Evolutionary conservation across 2,113 vertebrate species (phyloP), one percentile per base, ranked within the genome.

Genomic region (Pedetes capensis): DNA sequence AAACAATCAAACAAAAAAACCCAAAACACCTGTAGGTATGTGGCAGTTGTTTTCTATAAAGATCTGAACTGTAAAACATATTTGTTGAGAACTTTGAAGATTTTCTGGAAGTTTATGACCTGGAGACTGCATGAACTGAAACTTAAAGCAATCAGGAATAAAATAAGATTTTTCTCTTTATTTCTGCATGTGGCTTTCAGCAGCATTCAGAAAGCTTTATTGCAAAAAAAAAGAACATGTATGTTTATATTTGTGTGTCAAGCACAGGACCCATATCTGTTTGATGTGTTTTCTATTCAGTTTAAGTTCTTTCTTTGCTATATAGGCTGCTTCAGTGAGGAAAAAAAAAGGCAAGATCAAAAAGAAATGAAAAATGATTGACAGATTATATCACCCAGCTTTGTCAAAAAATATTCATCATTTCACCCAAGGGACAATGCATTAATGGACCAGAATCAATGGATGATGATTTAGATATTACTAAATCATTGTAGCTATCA

Each of bases 341-440:
- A 95, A 96, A 94, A 92, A 95, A 96, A 94, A 97, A 93, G 89
- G 86, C 17, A 93, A 95, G 95, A 89, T 69, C 17, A 64, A 39
- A 76, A 91, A 37, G 92, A 90, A 97, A 96, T 97, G 72, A 97
- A 97, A 96, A 96, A n/a, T 86, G 39, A 47, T 90, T 96, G 76
- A 42, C 83, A 97, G 66, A 66, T 93, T 93, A 97, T 94, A 6
- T 95, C 92, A 89, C 66, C 53, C 80, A 96, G 64, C 96, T n/a
- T 92, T 97, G 86, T 97, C 23, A 78, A 91, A 75, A 94, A 93
- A 96, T 83, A 72, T 39, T 34, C 79, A 89, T 82, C 72, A 72
- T 93, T 95, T n/a, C 22, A 53, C 92, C 74, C 93, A 94, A 44
- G 16, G 39, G 42, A 55, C 63, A 76, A 61, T n/a, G 91, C 85